Percentiles rank a stretch among this genome's conserved stretches.
phyloP scores from a whole-genome alignment of 2,113 vertebrate species.

The Anoplopoma fimbria region DNA sequence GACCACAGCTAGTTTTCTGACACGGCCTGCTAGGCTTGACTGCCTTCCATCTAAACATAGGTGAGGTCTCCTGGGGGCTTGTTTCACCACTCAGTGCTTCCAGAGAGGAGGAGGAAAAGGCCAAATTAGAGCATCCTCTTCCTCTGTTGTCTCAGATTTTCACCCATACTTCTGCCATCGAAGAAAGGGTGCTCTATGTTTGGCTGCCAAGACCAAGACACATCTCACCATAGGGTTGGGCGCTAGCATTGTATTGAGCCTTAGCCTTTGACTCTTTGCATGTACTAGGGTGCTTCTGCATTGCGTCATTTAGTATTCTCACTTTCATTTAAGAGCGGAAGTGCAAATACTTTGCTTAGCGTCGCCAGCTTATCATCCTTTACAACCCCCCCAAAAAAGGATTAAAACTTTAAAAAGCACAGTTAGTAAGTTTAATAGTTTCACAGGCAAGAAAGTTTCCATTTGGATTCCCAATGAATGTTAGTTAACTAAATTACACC shows the following conservation, averaged over 20 bases:
- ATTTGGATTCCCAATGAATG: background rate
- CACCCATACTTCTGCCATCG: background rate
- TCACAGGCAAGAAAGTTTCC: background rate
- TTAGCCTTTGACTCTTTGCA: background rate
- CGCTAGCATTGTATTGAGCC: background rate
- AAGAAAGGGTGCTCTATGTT: background rate
- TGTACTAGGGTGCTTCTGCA: background rate
- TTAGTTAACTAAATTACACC: too few relatives aligned
- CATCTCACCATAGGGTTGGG: background rate
- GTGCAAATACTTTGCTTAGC: background rate
- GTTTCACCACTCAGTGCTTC: constrained; percentile 36
- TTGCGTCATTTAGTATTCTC: background rate
- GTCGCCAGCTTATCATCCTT: background rate
- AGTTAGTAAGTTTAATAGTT: background rate
- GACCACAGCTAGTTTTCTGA: constrained; percentile 39
- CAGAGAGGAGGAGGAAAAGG: background rate
- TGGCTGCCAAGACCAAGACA: background rate
- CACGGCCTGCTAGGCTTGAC: constrained; percentile 38
- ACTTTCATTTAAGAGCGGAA: background rate
- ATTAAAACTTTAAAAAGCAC: background rate
- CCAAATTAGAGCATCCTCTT: background rate
- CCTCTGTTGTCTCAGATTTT: background rate
- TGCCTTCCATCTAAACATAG: constrained; percentile 35
- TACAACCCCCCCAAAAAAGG: background rate
- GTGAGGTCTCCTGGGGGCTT: constrained; percentile 28